Conservation (phyloP, 2,797 vertebrate species). For the Phataginus tetradactyla region DNA sequence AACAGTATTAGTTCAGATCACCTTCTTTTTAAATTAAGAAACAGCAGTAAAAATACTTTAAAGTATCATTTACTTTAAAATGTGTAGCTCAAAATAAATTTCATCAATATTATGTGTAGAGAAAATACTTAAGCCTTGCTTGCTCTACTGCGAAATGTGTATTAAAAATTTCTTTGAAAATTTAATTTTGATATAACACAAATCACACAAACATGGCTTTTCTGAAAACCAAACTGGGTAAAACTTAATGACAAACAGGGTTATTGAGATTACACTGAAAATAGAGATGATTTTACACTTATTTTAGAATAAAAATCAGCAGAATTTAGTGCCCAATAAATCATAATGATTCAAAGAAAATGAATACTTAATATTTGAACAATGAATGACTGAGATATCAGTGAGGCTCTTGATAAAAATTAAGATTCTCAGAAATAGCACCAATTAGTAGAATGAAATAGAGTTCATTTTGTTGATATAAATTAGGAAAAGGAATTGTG, state of each 20-base stretch:
- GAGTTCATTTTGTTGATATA: neutral
- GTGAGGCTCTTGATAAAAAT: neutral
- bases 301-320: neutral
- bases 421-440: neutral
- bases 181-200: neutral
- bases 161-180: neutral
- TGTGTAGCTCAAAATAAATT: neutral
- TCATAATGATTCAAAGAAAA: neutral
- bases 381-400: neutral
- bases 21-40: neutral
- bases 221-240: neutral
- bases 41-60: neutral
- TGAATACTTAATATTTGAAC: neutral
- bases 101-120: neutral
- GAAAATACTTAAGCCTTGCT: neutral
- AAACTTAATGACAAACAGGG: neutral
- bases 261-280: neutral
- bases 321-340: conserved; percentile 1
- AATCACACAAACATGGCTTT: neutral
- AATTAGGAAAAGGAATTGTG: neutral
- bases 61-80: neutral
- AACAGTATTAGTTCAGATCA: neutral
- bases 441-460: neutral
- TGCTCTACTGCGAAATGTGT: neutral
- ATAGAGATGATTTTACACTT: neutral